Evolutionary conservation across 2,888 invertebrate species (phyloP).

Genomic region (Drosophila robusta): DNA sequence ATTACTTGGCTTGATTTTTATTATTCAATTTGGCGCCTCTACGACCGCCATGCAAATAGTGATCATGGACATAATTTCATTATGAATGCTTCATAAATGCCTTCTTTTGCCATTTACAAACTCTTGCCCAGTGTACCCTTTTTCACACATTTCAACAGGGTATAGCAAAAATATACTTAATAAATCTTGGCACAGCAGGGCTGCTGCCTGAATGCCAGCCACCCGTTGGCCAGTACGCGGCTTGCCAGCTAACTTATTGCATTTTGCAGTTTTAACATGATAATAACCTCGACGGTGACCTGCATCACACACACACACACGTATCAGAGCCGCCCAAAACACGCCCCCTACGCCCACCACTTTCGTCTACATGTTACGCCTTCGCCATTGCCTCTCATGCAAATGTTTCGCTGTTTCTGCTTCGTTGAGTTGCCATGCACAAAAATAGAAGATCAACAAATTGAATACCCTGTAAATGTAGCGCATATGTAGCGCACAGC

Average conservation of each 20-base stretch:
- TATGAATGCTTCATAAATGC: too few relatives aligned
- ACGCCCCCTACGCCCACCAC: constrained; percentile 4
- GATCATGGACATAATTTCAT: too few relatives aligned
- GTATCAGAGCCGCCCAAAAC: not conserved
- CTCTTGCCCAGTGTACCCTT: too few relatives aligned
- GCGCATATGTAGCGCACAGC: too few relatives aligned
- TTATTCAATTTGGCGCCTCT: too few relatives aligned
- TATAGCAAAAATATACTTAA: constrained; percentile 41
- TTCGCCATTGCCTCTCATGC: constrained; percentile 49
- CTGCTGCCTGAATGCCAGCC: constrained; percentile 9
- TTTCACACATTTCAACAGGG: not conserved
- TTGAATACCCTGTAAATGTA: constrained; percentile 20
- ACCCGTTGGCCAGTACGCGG: constrained; percentile 53
- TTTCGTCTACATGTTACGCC: constrained; percentile 40
- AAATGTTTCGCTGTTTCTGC: constrained; percentile 43
- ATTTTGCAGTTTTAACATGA: constrained; percentile 70
- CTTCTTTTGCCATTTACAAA: too few relatives aligned
- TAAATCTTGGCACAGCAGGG: constrained; percentile 70
- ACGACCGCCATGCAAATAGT: too few relatives aligned
- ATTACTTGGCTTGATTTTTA: too few relatives aligned
- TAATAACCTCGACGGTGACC: constrained; percentile 62
- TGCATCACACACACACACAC: constrained; percentile 15
- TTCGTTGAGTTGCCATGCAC: constrained; percentile 17
- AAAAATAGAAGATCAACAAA: constrained; percentile 17
- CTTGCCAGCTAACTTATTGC: constrained; percentile 69